These are phyloP conservation scores for Probosciger aterrimus DNA, from an alignment of 2,113 vertebrate species.

Conservation along the genomic window DNA sequence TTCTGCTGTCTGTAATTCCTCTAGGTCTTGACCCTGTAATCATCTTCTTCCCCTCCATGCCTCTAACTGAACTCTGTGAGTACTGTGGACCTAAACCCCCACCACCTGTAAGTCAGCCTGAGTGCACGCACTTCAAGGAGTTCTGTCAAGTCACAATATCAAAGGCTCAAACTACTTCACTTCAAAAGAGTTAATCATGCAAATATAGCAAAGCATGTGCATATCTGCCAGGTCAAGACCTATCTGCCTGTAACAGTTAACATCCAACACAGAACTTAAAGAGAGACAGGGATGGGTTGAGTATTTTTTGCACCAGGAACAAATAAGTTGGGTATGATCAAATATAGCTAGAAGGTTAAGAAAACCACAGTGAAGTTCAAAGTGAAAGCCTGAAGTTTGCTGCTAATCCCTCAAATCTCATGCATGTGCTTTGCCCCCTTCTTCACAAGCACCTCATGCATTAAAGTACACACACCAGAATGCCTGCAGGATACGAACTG, in stretches of 20 bases:
- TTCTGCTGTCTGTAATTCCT: neutral
- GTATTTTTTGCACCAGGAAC: neutral
- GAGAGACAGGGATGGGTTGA: neutral
- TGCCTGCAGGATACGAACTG: neutral
- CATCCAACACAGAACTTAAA: neutral
- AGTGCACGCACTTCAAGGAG: conserved; percentile 18
- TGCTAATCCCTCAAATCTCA: conserved; percentile 38
- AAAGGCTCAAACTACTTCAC: conserved; percentile 37
- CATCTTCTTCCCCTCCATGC: neutral
- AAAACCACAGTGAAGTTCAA: conserved; percentile 41
- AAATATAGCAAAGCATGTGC: conserved; percentile 32
- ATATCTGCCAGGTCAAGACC: conserved; percentile 40
- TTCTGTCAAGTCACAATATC: conserved; percentile 44
- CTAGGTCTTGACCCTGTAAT: neutral
- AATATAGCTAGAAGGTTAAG: conserved; percentile 25
- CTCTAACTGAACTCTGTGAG: neutral
- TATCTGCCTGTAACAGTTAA: conserved; percentile 45
- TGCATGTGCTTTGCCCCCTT: neutral
- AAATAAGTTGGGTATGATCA: conserved; percentile 20
- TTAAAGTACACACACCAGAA: neutral
- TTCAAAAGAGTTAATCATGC: conserved; percentile 56
- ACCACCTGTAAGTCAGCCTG: conserved; percentile 19
- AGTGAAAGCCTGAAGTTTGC: conserved; percentile 17
- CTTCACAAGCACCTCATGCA: neutral
- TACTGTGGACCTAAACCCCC: neutral